Conservation (phyloP, 2,888 invertebrate genomes). For the Epistrophe grossulariae region DNA sequence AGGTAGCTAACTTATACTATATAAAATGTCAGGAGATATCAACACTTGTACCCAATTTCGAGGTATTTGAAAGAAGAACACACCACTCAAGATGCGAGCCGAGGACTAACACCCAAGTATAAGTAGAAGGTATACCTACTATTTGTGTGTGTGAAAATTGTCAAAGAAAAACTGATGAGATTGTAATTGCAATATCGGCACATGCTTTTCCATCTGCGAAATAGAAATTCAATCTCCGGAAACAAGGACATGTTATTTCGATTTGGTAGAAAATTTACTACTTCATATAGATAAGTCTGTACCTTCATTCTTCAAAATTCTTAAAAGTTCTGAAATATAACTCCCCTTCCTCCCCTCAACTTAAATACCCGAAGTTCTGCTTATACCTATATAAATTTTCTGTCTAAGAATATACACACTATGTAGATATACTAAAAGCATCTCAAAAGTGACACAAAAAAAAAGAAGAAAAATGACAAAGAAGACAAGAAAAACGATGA, state of each 20-base stretch:
- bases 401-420: background rate
- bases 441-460: background rate
- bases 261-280: background rate
- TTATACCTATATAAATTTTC: background rate
- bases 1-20: no score
- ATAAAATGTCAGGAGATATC: background rate
- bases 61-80: slow-evolving; percentile 16
- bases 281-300: background rate
- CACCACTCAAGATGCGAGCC: slow-evolving; percentile 6
- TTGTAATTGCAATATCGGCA: slow-evolving; percentile 27
- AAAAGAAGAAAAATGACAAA: no score
- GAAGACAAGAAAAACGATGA: background rate
- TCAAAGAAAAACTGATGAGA: slow-evolving; percentile 40
- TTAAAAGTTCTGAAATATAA: background rate
- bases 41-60: slow-evolving; percentile 1
- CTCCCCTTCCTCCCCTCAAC: background rate
- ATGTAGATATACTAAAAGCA: background rate
- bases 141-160: slow-evolving; percentile 39
- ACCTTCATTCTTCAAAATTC: background rate
- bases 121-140: no score
- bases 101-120: slow-evolving; percentile 8
- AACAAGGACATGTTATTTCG: slow-evolving; percentile 5
- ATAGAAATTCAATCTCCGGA: background rate
- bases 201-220: background rate
- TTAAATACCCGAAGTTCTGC: background rate